Evolutionary conservation across 1,140 invertebrate genomes (phyloP), one percentile per base, ranked within the genome.

Genomic region (Magallana gigas): DNA sequence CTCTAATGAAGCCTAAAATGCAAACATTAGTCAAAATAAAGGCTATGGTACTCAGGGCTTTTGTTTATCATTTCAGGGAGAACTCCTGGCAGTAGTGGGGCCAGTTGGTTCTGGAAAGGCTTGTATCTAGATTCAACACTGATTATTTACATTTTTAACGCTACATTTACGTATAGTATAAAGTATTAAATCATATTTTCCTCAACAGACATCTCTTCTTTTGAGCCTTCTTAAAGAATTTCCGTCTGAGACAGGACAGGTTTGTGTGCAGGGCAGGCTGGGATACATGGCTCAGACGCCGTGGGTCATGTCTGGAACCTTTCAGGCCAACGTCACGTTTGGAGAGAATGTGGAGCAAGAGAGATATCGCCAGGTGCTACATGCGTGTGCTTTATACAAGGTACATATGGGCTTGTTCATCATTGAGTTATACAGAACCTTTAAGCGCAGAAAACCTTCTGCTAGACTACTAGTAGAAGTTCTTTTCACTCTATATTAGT

Each of bases 211-310:
- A 0, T 98, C 97, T 48, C 93, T 98, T 8, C 94, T 98, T 18
- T 96, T 98, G 92, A 96, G 96, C 0, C 96, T 99, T 85, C 95
- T 98, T 11, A 95, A 96, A 83, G 98, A 99, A 94, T 92, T 98
- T 58, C 97, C 97, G 0, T 92, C 97, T 0, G 94, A 93, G 6
- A 94, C 95, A 0, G 98, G 98, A 2, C 94, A 94, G 14, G 94
- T 98, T 0, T 95, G 96, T 83, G 95, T 98, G 0, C 96, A 96
- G 80, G 98, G 98, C 14, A 96, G 95, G 57, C 94, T 98, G 8
- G 97, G 97, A 0, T 99, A 98, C 94, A 97, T 97, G 16, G 97
- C 97, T 9, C 98, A 99, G 94, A 97, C 98, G 90, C 96, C 98
- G 0, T 99, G 98, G 98, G 95, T 98, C 0, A 97, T 97, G 93